These are phyloP conservation scores for human (Homo sapiens) DNA, from an alignment of 2,113 vertebrate species.

Conservation along the genomic window DNA sequence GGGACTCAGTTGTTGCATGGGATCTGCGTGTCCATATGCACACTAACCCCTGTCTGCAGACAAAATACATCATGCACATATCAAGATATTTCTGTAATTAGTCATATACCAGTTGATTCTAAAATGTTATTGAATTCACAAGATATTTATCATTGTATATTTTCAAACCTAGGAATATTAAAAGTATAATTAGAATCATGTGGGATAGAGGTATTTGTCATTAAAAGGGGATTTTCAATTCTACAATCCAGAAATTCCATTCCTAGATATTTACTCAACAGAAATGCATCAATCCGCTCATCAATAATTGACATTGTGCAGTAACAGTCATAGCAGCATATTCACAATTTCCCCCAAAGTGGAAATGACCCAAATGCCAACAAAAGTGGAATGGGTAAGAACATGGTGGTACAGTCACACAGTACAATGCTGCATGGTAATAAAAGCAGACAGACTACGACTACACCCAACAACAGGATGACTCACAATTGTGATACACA, in stretches of 20 bases:
- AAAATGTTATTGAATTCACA: constrained; percentile 18
- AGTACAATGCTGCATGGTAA: rapidly evolving
- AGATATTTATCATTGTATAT: constrained; percentile 25
- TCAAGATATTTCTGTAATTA: neutral
- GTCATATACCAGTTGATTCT: neutral
- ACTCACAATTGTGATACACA: rapidly evolving
- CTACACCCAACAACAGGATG: neutral
- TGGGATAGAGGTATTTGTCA: constrained; percentile 20
- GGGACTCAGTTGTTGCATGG: neutral
- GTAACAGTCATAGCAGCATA: neutral
- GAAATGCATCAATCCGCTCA: neutral
- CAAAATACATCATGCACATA: neutral
- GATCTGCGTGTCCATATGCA: neutral
- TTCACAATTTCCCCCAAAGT: neutral
- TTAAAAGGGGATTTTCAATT: constrained; percentile 57
- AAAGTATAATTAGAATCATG: constrained; percentile 62
- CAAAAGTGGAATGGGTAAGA: neutral
- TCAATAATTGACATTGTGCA: neutral
- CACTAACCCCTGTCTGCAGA: neutral
- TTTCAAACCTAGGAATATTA: constrained; percentile 7
- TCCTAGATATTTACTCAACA: constrained; percentile 42
- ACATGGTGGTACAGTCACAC: too few species aligned
- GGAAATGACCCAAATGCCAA: neutral
- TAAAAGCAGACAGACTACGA: neutral
- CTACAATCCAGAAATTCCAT: constrained; percentile 45